These are phyloP conservation scores for Diarsia brunnea DNA, from an alignment of 2,888 invertebrate species.

Conservation along the genomic window DNA sequence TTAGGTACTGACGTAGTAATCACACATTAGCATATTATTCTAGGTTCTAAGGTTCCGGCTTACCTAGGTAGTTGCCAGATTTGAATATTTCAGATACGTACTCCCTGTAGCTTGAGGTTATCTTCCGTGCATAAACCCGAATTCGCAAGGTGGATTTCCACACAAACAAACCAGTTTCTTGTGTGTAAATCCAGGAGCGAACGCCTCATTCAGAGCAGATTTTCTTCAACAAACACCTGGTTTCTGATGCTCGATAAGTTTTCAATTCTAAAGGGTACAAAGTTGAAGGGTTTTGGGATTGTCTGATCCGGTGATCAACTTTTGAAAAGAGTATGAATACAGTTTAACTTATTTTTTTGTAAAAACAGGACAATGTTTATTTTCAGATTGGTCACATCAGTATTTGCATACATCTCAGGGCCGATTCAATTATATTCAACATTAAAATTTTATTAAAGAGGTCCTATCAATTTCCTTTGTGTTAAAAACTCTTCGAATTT, in stretches of 20 bases:
- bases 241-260: background rate
- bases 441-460: too few relatives aligned
- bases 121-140: background rate
- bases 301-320: background rate
- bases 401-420: background rate
- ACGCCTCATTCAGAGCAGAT: background rate
- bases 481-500: too few relatives aligned
- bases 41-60: background rate
- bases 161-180: background rate
- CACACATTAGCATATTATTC: background rate
- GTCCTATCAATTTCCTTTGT: too few relatives aligned
- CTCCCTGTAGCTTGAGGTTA: background rate
- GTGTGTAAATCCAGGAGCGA: background rate
- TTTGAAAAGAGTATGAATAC: background rate
- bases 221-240: background rate
- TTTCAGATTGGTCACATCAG: background rate
- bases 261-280: background rate
- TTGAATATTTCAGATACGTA: background rate
- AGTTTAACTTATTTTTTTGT: background rate
- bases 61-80: slow-evolving; percentile 13
- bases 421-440: background rate
- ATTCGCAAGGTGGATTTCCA: background rate
- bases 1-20: background rate
- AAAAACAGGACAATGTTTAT: background rate
- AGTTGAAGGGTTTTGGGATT: background rate